These are phyloP conservation scores for Orientallactaga sibirica DNA, from an alignment of 2,797 vertebrate genomes.

Conservation along the genomic window DNA sequence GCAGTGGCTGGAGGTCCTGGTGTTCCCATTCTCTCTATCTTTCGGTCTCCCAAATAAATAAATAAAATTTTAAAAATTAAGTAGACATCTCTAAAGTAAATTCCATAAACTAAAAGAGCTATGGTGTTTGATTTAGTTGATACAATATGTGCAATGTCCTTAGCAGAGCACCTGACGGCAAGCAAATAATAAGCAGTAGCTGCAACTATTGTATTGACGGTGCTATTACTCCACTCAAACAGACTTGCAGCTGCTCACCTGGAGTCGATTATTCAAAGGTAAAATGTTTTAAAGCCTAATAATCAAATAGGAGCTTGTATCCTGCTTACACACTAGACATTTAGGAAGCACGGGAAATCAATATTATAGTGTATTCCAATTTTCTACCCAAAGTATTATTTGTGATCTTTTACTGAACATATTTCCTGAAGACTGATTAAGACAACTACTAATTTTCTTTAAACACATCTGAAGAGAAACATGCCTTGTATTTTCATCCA, in stretches of 20 bases:
- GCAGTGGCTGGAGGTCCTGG: too few relatives aligned
- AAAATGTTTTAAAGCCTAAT: constrained; percentile 55
- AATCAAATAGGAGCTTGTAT: constrained; percentile 40
- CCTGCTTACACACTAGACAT: constrained; percentile 37
- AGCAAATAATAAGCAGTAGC: neutral
- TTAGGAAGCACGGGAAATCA: constrained; percentile 43
- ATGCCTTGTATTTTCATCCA: constrained; percentile 62
- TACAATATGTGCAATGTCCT: neutral
- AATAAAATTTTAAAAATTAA: too few relatives aligned
- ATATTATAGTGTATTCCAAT: constrained; percentile 25
- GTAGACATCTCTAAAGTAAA: neutral
- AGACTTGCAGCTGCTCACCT: constrained; percentile 7
- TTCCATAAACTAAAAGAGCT: neutral
- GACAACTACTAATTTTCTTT: constrained; percentile 44
- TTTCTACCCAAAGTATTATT: constrained; percentile 36
- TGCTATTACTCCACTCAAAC: neutral
- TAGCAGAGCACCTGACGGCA: neutral
- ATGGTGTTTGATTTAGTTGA: neutral
- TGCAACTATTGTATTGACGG: neutral
- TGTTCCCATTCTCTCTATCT: too few relatives aligned
- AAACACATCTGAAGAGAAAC: constrained; percentile 50
- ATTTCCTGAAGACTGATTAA: constrained; percentile 53
- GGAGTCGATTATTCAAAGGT: constrained; percentile 30
- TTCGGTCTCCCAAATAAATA: too few relatives aligned
- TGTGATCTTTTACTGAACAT: neutral